Base-by-base conservation (phyloP, 2,888 invertebrate genomes). In the Rhimphoctona megacephalus region DNA sequence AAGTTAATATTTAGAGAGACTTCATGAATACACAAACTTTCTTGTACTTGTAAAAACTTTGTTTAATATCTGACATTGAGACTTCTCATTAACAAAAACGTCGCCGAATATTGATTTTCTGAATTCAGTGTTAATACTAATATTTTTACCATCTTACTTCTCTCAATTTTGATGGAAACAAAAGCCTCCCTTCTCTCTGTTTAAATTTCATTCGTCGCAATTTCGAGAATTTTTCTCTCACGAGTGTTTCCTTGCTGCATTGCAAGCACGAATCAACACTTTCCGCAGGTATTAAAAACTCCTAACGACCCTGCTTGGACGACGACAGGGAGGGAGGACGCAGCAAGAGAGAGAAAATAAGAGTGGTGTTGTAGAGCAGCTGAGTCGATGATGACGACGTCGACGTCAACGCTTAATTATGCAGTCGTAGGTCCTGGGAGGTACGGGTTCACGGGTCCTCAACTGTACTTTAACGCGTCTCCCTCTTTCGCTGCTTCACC, bases 231-330 rank as follows among this genome's bases (percentile, higher is more conserved):
- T 83, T 86, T 64, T 79, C 67, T 81, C 81, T 49, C 54, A 52
- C n/a, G 49, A 49, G 84, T 69, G 43, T 73, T 86, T 74, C 43
- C 64, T 70, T 52, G 46, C 54, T 74, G 77, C 69, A 84, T 78
- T 64, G 78, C 78, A 46, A 81, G 83, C 84, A 86, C 86, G 86
- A 86, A 78, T 81, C 81, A 84, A 86, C 81, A 86, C 86, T 84
- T 86, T 84, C 78, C 78, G 30, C 69, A 69, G 84, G 84, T 84
- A 86, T 86, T 84, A 86, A 86, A 86, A 86, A 86, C 81, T 84
- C 81, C 74, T 86, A 84, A 86, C 84, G 86, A 86, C 83, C 81
- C 67, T 54, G 83, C 74, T 69, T 43, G 80, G 74, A 57, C 82
- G 74, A 69, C 43, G 33, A 25, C 54, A 43, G 5, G 57, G 70